Evolutionary conservation across 1,140 invertebrate species (phyloP), one percentile per base, ranked within the genome.

Genomic region (Macrobrachium nipponense): DNA sequence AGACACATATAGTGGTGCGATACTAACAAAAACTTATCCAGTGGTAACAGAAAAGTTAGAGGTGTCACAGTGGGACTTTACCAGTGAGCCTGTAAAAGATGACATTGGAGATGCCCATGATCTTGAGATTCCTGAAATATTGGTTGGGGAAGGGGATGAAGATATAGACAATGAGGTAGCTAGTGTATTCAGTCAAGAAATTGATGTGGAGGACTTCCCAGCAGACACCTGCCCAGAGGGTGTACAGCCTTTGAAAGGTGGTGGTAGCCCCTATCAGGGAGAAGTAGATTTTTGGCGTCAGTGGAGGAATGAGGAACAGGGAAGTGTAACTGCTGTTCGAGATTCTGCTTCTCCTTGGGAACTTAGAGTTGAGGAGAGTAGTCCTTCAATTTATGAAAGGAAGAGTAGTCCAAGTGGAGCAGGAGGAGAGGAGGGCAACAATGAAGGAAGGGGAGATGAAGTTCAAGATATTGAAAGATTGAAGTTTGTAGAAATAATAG

Each of bases 261-360:
- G 20, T 2, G 70, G 68, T 17, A 86, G 78, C 23, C 59, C 66
- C 18, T 20, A 60, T 27, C 76, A 44, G 10, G 58, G 72, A 17
- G 84, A 86, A 58, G 84, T 75, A 51, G 77, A 86, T 17, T 86
- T 86, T n/a, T 86, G 84, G 84, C 84, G 77, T 11, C 77, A 80
- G 84, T 86, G 84, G 84, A 79, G 68, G 3, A 72, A 60, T 36
- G 84, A 86, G 8, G 84, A 86, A 36, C 44, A 61, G n/a, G 77
- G 77, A 20, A 62, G 15, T 75, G 78, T 79, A 14, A 62, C 84
- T 17, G 68, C 36, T 12, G 27, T 36, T 15, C 80, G 84, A 66
- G 84, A 86, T 70, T 80, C 77, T 44, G 68, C 58, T 62, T 86
- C 84, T n/a, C 84, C 84, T 18, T 86, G 84, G 84, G 44, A 86